Evolutionary conservation across 2,797 vertebrate species (phyloP).

Genomic region (Sebastiscus albofasciatus): DNA sequence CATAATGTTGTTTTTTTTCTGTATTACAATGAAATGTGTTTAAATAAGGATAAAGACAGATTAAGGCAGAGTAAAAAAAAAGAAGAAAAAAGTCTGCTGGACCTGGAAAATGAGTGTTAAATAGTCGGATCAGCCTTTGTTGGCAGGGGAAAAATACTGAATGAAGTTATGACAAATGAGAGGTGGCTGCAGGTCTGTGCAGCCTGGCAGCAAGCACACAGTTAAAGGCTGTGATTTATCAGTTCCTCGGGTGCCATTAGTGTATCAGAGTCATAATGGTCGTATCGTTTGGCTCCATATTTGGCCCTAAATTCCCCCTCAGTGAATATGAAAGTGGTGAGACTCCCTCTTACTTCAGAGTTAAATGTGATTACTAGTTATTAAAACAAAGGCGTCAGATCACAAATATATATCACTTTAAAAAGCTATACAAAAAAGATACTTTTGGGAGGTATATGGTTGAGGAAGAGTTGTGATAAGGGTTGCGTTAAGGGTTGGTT

Average conservation of each 20-base stretch:
- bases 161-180: slow-evolving; percentile 35
- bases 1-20: slow-evolving; percentile 37
- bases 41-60: slow-evolving; percentile 63
- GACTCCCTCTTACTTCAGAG: not conserved
- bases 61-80: slow-evolving; percentile 37
- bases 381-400: not conserved
- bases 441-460: no score
- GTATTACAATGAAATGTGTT: slow-evolving; percentile 19
- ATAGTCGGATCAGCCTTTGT: slow-evolving; percentile 29
- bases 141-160: slow-evolving; percentile 16
- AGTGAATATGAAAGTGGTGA: not conserved
- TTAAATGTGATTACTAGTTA: not conserved
- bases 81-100: slow-evolving; percentile 20
- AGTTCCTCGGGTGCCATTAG: slow-evolving; percentile 23
- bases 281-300: not conserved
- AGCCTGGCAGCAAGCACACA: slow-evolving; percentile 18
- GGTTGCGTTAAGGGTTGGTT: no score
- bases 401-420: no score
- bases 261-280: slow-evolving; percentile 21
- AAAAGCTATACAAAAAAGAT: no score
- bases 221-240: slow-evolving; percentile 48
- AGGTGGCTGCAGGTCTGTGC: slow-evolving; percentile 8
- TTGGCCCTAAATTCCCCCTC: not conserved
- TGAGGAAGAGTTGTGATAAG: no score
- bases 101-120: slow-evolving; percentile 21